Percentiles rank a stretch among this genome's conserved stretches.
phyloP scores from a whole-genome alignment of 2,113 vertebrate species.

The Hyaena hyaena region DNA sequence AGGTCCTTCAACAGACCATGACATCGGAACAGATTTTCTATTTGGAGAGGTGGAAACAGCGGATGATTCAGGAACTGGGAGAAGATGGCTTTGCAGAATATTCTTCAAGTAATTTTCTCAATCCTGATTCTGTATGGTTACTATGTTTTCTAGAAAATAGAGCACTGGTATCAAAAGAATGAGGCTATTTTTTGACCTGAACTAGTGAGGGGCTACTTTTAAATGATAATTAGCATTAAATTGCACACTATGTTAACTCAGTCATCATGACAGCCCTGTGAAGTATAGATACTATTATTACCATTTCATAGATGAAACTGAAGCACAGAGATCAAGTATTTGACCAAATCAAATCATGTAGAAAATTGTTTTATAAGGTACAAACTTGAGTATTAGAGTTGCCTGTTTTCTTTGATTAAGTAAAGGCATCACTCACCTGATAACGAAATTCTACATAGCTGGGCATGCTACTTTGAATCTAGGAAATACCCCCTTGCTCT shows the following conservation, averaged over 20 bases:
- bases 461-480: conserved; percentile 6
- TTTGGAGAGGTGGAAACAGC: conserved; percentile 94
- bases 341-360: not conserved
- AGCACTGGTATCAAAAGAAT: not conserved
- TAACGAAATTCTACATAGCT: conserved; percentile 12
- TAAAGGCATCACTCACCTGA: not conserved
- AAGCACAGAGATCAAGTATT: conserved; percentile 12
- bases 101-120: conserved; percentile 88
- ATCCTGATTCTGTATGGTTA: conserved; percentile 17
- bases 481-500: not conserved
- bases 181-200: not conserved
- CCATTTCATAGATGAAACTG: conserved; percentile 32
- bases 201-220: conserved; percentile 17
- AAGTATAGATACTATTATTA: not conserved
- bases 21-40: conserved; percentile 90
- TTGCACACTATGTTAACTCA: not conserved
- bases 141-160: conserved; percentile 7
- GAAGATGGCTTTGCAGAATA: conserved; percentile 94
- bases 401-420: conserved; percentile 3
- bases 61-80: conserved; percentile 93
- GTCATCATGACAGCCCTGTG: not conserved
- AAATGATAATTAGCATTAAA: conserved; percentile 36
- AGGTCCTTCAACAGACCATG: conserved; percentile 94
- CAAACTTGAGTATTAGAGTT: conserved; percentile 10
- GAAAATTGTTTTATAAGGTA: conserved; percentile 34